Percentiles rank a stretch among this genome's conserved stretches.
These are phyloP conservation scores for Molorchus minor DNA, from an alignment of 2,888 invertebrate species.

Conservation along the genomic window DNA sequence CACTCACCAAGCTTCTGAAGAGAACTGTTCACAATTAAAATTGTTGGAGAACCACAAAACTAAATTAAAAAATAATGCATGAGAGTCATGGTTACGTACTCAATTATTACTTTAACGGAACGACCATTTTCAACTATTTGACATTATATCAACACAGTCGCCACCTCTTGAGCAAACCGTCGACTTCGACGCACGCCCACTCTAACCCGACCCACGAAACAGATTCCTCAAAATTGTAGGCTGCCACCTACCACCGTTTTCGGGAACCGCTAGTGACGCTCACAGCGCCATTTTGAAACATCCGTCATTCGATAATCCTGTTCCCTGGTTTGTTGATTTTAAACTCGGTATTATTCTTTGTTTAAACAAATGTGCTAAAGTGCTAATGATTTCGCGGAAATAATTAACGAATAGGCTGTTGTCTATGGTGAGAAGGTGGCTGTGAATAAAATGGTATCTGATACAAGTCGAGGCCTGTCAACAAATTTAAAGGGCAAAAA, in stretches of 20 bases:
- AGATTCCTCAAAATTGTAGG: background rate
- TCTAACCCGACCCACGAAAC: no score
- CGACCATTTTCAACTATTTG: no score
- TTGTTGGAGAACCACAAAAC: no score
- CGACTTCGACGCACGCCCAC: no score
- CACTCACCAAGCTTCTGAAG: no score
- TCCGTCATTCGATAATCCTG: no score
- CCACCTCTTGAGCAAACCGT: no score
- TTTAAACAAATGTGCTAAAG: background rate
- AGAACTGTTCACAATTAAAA: no score
- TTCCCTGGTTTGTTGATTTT: background rate
- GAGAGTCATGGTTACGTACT: no score
- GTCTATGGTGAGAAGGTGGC: conserved; percentile 4
- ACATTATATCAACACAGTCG: no score
- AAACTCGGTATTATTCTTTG: conserved; percentile 9
- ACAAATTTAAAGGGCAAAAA: conserved; percentile 1
- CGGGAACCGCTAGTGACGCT: conserved; percentile 19
- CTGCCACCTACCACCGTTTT: conserved; percentile 1
- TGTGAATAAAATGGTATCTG: conserved; percentile 38
- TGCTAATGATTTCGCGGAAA: background rate
- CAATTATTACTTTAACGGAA: no score
- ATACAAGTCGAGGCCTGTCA: conserved; percentile 36
- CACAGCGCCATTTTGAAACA: conserved; percentile 33
- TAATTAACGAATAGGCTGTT: background rate
- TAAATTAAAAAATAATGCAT: no score